Evolutionary conservation across 2,797 vertebrate species (phyloP).

Genomic region (Hippoglossus hippoglossus): DNA sequence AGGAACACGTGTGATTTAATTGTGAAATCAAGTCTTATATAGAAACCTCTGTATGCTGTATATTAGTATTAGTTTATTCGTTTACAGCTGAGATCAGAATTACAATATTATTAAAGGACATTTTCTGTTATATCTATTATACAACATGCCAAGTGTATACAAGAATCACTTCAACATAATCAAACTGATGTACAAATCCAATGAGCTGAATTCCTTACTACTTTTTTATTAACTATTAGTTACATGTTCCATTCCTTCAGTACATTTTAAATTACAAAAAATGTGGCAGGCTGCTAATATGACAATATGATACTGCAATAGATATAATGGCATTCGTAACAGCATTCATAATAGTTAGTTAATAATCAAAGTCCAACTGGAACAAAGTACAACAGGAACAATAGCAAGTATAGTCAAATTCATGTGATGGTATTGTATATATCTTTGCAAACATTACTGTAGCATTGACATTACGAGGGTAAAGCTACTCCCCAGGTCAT

Average conservation of each 20-base stretch:
- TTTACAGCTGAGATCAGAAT: background rate
- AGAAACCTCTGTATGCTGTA: too few relatives aligned
- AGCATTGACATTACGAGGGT: conserved; percentile 3
- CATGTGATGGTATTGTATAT: background rate
- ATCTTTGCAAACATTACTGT: background rate
- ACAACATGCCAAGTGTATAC: background rate
- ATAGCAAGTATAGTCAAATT: background rate
- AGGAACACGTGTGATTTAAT: too few relatives aligned
- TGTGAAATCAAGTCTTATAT: too few relatives aligned
- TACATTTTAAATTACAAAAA: background rate
- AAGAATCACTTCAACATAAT: too few relatives aligned
- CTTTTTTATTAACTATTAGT: background rate
- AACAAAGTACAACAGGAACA: background rate
- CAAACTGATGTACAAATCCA: too few relatives aligned
- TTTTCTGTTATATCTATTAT: background rate
- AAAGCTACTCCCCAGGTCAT: conserved; percentile 6
- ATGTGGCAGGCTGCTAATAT: background rate
- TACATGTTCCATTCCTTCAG: background rate
- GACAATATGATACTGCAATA: background rate
- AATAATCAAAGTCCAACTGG: background rate
- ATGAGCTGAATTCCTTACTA: too few relatives aligned
- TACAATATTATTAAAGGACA: background rate
- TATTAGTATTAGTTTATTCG: too few relatives aligned
- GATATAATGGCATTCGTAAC: background rate
- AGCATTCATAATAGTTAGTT: background rate